Base-by-base conservation (phyloP, 2,797 vertebrate genomes). In the Sebastes ruberrimus region DNA sequence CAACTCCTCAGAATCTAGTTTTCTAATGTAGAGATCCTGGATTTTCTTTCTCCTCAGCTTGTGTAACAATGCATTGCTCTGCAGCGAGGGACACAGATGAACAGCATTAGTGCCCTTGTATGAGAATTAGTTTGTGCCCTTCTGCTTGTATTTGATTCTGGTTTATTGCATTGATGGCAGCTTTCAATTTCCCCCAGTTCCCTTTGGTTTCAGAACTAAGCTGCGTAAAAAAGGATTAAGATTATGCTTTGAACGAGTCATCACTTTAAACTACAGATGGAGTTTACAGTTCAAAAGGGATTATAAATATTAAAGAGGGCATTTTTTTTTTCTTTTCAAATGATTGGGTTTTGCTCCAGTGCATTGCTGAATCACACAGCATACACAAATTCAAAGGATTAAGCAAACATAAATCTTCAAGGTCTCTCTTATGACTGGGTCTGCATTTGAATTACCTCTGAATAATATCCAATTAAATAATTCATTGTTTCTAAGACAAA, bases 221-320 rank as follows among this genome's bases (percentile, higher is more conserved):
- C 86, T 86, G 90, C 88, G 72, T 94, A 92, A 93, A 95, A 94
- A 92, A 90, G 93, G 92, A 96, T 96, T 95, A 95, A 94, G 92
- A 92, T 92, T 88, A 93, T 84, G 89, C 92, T 93, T 89, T 88
- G 92, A 94, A 93, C 93, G 95, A 95, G 93, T 95, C 94, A 95
- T 95, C 93, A 95, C 88, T 95, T 95, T 93, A 95, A 94, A 95
- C 92, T 93, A 93, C 93, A 95, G 93, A 95, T 94, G 91, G 93
- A 94, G 93, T 95, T 95, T 95, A 95, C 93, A 91, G 92, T 95
- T 95, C 88, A 93, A 95, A 95, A 88, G 87, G 93, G 94, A 95
- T 96, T 95, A 95, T 95, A 91, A 94, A 95, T 95, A 95, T 95
- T 95, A 95, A 95, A 95, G 89, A 82, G 83, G 82, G 82, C 74